phyloP scores from a whole-genome alignment of 2,797 vertebrate genomes.

The Lagorchestes hirsutus region DNA sequence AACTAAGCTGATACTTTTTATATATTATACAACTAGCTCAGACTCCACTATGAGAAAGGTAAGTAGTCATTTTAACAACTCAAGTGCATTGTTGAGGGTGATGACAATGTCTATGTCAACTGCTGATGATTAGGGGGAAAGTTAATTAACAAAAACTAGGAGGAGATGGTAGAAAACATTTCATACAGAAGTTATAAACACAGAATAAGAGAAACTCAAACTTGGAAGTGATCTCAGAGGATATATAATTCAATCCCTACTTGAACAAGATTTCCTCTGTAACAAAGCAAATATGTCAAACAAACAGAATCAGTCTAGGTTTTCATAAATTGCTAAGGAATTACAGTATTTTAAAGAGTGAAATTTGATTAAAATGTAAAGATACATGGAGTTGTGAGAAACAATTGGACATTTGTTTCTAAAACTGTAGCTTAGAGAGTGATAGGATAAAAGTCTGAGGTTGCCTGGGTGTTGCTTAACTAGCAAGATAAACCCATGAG shows the following conservation, averaged over 20 bases:
- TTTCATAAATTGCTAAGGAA: neutral
- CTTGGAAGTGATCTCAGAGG: neutral
- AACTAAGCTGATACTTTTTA: neutral
- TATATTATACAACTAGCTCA: neutral
- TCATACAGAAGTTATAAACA: neutral
- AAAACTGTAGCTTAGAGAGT: conserved; percentile 27
- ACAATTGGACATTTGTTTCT: conserved; percentile 47
- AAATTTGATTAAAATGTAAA: conserved; percentile 55
- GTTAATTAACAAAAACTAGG: neutral
- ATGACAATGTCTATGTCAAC: neutral
- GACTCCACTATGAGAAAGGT: neutral
- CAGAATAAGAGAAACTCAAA: neutral
- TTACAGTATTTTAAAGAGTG: conserved; percentile 43
- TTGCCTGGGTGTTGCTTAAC: conserved; percentile 49
- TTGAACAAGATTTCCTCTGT: neutral
- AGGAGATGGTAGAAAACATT: neutral
- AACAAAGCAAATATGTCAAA: neutral
- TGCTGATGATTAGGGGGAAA: neutral
- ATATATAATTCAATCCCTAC: neutral
- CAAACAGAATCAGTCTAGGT: neutral
- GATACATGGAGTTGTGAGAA: conserved; percentile 58
- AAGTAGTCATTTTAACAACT: neutral
- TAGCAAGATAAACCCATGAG: conserved; percentile 32
- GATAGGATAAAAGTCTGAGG: conserved; percentile 44
- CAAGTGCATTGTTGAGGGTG: neutral